Conservation (phyloP, 1,140 invertebrate genomes). For the Conus ventricosus region DNA sequence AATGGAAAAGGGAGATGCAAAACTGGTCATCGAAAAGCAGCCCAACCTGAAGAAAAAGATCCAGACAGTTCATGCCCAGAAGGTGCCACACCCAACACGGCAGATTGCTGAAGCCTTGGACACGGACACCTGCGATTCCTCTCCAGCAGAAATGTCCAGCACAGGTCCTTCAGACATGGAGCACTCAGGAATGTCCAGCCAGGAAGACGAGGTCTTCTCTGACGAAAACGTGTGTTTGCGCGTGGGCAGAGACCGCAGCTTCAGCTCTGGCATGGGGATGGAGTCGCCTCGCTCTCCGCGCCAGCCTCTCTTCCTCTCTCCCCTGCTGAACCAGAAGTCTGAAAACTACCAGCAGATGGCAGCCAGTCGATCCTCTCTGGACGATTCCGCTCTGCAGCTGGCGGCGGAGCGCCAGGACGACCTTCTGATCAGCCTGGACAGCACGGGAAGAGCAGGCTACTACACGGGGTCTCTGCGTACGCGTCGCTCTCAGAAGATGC, state of each 20-base stretch:
- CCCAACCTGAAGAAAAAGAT: slow-evolving; percentile 59
- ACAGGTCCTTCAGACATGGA: slow-evolving; percentile 42
- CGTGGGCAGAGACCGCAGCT: slow-evolving; percentile 12
- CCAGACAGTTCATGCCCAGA: slow-evolving; percentile 47
- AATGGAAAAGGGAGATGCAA: slow-evolving; percentile 49
- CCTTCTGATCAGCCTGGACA: slow-evolving; percentile 45
- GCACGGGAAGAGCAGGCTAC: slow-evolving; percentile 41
- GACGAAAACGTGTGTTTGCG: slow-evolving; percentile 16
- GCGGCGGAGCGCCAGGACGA: slow-evolving; percentile 59
- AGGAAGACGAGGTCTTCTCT: slow-evolving; percentile 43
- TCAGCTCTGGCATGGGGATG: slow-evolving; percentile 22
- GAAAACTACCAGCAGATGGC: slow-evolving; percentile 42
- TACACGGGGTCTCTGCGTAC: slow-evolving; percentile 60
- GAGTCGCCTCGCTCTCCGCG: neutral
- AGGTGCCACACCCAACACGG: slow-evolving; percentile 45
- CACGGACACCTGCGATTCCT: slow-evolving; percentile 30
- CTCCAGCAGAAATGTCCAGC: slow-evolving; percentile 43
- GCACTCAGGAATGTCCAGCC: slow-evolving; percentile 41
- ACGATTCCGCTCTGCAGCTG: slow-evolving; percentile 63
- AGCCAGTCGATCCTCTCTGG: slow-evolving; percentile 60
- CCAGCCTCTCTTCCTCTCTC: slow-evolving; percentile 1
- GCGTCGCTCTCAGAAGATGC: slow-evolving; percentile 62
- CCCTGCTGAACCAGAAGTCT: slow-evolving; percentile 9
- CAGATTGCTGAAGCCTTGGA: slow-evolving; percentile 52
- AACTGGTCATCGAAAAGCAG: slow-evolving; percentile 59